Conservation (phyloP, 2,797 vertebrate species). For the Ciconia nigra region DNA sequence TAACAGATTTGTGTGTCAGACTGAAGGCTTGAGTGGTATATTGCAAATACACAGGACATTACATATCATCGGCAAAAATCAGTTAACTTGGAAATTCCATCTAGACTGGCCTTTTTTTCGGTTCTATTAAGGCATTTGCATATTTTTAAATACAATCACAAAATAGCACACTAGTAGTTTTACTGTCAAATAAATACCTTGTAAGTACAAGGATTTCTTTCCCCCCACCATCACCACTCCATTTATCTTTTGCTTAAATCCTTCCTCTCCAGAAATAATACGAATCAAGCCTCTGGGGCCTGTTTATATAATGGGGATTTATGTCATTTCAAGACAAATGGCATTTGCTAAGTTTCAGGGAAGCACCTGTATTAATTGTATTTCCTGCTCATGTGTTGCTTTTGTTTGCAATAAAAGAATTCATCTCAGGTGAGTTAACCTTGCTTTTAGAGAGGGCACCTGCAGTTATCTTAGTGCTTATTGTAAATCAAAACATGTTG, state of each 20-base stretch:
- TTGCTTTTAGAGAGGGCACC: slow-evolving; percentile 81
- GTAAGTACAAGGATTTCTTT: slow-evolving; percentile 47
- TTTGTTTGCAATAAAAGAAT: slow-evolving; percentile 80
- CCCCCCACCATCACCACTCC: not conserved
- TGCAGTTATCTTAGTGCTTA: slow-evolving; percentile 77
- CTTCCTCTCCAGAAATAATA: slow-evolving; percentile 60
- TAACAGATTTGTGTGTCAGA: not conserved
- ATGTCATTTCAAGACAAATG: slow-evolving; percentile 67
- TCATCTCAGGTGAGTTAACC: slow-evolving; percentile 85
- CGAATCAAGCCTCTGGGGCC: slow-evolving; percentile 66
- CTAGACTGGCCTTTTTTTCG: not conserved
- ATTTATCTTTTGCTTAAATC: slow-evolving; percentile 67
- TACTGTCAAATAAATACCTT: slow-evolving; percentile 49
- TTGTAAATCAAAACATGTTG: slow-evolving; percentile 84
- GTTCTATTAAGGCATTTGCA: not conserved
- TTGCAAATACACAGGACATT: not conserved
- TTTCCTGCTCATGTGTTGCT: slow-evolving; percentile 75
- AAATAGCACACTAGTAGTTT: slow-evolving; percentile 12
- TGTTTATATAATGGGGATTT: slow-evolving; percentile 62
- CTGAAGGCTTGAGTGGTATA: fast-evolving
- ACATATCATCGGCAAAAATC: not conserved
- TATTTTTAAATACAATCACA: slow-evolving; percentile 6
- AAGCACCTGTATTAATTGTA: slow-evolving; percentile 84
- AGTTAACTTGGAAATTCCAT: not conserved
- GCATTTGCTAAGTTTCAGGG: slow-evolving; percentile 72